Conservation (phyloP, 2,113 vertebrate species). For the Burhinus bistriatus region DNA sequence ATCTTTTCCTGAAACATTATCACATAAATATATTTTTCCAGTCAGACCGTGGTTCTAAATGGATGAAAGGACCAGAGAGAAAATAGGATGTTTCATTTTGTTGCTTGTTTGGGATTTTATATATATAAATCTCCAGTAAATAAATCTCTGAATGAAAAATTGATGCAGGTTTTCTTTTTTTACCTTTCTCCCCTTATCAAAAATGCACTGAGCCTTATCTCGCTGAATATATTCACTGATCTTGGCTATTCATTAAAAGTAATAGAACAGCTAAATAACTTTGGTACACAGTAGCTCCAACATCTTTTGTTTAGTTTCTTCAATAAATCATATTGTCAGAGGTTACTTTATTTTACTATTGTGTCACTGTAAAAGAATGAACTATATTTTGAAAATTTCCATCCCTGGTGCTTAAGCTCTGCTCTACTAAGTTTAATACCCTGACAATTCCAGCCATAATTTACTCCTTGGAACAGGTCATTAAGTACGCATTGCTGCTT, state of each 20-base stretch:
- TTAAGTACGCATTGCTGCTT: slow-evolving; percentile 49
- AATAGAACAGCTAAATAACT: slow-evolving; percentile 76
- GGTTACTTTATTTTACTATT: slow-evolving; percentile 65
- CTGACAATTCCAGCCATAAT: slow-evolving; percentile 57
- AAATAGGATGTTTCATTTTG: neutral
- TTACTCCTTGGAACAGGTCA: slow-evolving; percentile 63
- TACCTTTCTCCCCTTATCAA: slow-evolving; percentile 57
- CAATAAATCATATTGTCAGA: slow-evolving; percentile 73
- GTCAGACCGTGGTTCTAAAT: neutral
- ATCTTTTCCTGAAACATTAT: slow-evolving; percentile 29
- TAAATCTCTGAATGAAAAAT: slow-evolving; percentile 55
- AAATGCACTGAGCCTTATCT: slow-evolving; percentile 61
- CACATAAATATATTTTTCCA: slow-evolving; percentile 9
- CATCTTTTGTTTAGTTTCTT: slow-evolving; percentile 64
- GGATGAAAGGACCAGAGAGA: neutral
- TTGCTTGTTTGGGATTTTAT: neutral
- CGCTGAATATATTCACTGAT: slow-evolving; percentile 43
- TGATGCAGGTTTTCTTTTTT: slow-evolving; percentile 55
- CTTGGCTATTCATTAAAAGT: slow-evolving; percentile 74
- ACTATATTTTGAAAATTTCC: slow-evolving; percentile 55
- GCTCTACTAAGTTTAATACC: slow-evolving; percentile 63
- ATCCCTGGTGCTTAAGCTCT: slow-evolving; percentile 36
- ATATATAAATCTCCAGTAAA: neutral
- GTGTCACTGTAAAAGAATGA: slow-evolving; percentile 61
- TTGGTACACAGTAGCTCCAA: slow-evolving; percentile 46